A percentile compares a stretch with the other conserved stretches of the same genome.
phyloP scores from a whole-genome alignment of 2,888 invertebrate genomes.

The Agrochola litura region DNA sequence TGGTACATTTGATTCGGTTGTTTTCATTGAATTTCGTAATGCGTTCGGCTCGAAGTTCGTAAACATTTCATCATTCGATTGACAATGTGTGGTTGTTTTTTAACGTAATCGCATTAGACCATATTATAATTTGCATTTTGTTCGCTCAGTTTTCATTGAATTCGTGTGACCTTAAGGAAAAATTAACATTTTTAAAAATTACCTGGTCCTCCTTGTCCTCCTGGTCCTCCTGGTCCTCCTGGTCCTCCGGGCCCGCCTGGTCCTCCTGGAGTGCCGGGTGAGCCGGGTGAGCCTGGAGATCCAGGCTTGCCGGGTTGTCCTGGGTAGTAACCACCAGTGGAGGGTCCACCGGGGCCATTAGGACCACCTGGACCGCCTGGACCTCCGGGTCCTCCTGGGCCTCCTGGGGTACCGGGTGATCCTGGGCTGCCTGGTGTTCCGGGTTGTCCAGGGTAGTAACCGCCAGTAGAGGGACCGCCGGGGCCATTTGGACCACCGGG shows the following conservation, averaged over 20 bases:
- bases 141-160: no score
- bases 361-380: conserved; percentile 65
- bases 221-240: conserved; percentile 62
- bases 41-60: no score
- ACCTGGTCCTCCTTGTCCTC: conserved; percentile 62
- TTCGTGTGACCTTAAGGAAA: background rate
- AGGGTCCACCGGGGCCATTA: conserved; percentile 69
- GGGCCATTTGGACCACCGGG: conserved; percentile 69
- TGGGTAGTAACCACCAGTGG: conserved; percentile 58
- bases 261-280: conserved; percentile 66
- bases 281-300: conserved; percentile 66
- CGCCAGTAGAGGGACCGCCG: conserved; percentile 64
- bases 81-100: no score
- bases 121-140: no score
- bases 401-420: conserved; percentile 68
- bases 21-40: no score
- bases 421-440: conserved; percentile 60
- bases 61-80: no score
- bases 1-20: no score
- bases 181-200: background rate
- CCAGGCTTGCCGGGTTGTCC: conserved; percentile 37
- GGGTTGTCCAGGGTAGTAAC: conserved; percentile 60
- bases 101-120: no score
- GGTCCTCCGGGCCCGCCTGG: conserved; percentile 68
- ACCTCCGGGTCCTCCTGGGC: conserved; percentile 62